Evolutionary conservation across 2,797 vertebrate genomes (phyloP), one percentile per base, ranked within the genome.

Genomic region (Graptemys geographica): DNA sequence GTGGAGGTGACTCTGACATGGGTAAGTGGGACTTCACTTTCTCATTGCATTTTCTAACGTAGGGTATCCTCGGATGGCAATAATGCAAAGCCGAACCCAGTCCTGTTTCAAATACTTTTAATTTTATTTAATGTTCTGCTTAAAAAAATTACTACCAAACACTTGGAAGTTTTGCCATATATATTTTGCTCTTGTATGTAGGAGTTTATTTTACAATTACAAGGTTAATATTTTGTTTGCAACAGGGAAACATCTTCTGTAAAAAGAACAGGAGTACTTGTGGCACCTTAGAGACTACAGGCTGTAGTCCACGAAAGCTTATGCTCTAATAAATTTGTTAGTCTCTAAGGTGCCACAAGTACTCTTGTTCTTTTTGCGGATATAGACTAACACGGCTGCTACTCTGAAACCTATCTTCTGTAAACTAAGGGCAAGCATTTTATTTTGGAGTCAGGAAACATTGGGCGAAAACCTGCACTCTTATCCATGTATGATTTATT

Each of bases 1-100:
- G 99, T 98, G 99, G 99, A 96, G 98, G 99, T 98, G 99, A 99
- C 98, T 99, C 99, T 98, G 99, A 99, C 96, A 98, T 99, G 98
- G 99, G 99, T 99, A 99, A 99, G 99, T 98, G 98, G 98, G 97
- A 97, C 87, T 97, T 98, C 86, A 72, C 94, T 86, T 96, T 96
- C 82, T 89, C 72, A 53, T 83, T 90, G 52, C 5, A 5, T 87
- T 81, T 94, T 94, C 74, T 79, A 90, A 15, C 52, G 80, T 94
- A 57, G 93, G 65, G 37, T 92, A 83, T 78, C 49, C 4, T 1
- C 90, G 86, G 41, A 81, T 53, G 88, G 81, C 72, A 44, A 44
- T 65, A 76, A 76, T 65, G 47, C 89, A 47, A 37, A 57, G 31
- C 74, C 84, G 91, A 83, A 83, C 11, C 16, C 82, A 53, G 90